A percentile compares a stretch with the other conserved stretches of the same genome.
Conservation (phyloP, 1,140 invertebrate species). For the Contarinia nasturtii region DNA sequence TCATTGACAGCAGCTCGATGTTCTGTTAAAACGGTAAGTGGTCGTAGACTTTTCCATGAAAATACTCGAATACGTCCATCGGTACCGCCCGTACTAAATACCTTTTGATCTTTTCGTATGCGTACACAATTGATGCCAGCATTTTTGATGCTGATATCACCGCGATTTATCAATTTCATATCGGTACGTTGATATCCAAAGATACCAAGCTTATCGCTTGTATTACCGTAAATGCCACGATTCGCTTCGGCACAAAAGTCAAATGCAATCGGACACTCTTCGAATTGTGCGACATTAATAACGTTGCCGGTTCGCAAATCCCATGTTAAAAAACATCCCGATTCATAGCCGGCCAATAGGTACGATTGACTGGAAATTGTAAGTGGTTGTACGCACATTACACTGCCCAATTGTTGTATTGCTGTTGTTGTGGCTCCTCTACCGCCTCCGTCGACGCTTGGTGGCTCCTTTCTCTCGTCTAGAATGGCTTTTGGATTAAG, state of each 20-base stretch:
- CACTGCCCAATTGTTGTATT: slow-evolving; percentile 29
- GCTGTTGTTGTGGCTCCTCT: slow-evolving; percentile 16
- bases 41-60: slow-evolving; percentile 54
- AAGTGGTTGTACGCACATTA: slow-evolving; percentile 41
- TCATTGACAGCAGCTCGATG: slow-evolving; percentile 46
- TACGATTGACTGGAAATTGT: slow-evolving; percentile 29
- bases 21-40: slow-evolving; percentile 51
- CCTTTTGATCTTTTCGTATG: slow-evolving; percentile 48
- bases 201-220: slow-evolving; percentile 35
- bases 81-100: slow-evolving; percentile 56
- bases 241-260: slow-evolving; percentile 41
- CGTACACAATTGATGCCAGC: slow-evolving; percentile 47
- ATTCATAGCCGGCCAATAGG: slow-evolving; percentile 41
- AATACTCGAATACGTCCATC: slow-evolving; percentile 56
- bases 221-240: slow-evolving; percentile 41
- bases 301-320: slow-evolving; percentile 36
- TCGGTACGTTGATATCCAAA: slow-evolving; percentile 29
- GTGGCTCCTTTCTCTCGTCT: slow-evolving; percentile 7
- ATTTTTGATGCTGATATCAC: slow-evolving; percentile 42
- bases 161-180: slow-evolving; percentile 34
- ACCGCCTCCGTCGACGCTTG: slow-evolving; percentile 8
- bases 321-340: slow-evolving; percentile 43
- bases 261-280: slow-evolving; percentile 44
- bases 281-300: slow-evolving; percentile 33
- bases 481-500: not conserved